Evolutionary conservation across 2,888 invertebrate genomes (phyloP), one percentile per base, ranked within the genome.

Genomic region (Mythimna ferrago): DNA sequence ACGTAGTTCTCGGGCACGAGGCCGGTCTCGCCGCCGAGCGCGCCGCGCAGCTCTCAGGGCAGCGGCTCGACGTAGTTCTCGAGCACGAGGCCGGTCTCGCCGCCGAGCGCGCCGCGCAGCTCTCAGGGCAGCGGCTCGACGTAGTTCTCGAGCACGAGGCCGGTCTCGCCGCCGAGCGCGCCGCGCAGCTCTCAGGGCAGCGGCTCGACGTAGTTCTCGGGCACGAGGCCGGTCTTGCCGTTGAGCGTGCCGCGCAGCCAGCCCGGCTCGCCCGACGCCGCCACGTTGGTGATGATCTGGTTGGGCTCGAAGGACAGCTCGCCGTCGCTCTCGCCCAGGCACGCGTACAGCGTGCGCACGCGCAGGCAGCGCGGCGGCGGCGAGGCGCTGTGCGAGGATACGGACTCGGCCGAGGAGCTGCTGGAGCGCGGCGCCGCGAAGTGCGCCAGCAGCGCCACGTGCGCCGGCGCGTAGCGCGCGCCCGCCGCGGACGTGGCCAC

Each of bases 291-390:
- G 89, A 99, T 99, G 89, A 99, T 99, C 97, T 99, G 99, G 97
- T 99, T 99, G 82, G 99, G 99, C 96, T 99, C 99, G 97, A 99
- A 99, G 44, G 99, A 99, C 86, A 99, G 97, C 97, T 99, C 99
- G 82, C 99, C 98, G 91, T 99, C 99, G 95, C 99, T 99, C 96
- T 99, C 99, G 71, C 99, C 99, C 86, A 99, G 97, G 93, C 99
- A 99, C 67, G 99, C 98, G 96, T 99, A 99, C 85, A 99, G 96
- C 68, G 99, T 99, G 90, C 99, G 97, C 80, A 99, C 99, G 91
- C 98, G 97, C 93, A 92, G 2, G 81, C 89, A 21, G 58, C 79
- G 63, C 64, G 89, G 90, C 57, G 92, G 93, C 62, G 91, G 96
- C 86, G 89, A 97, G 95, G 90, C 97, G 96, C 92, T 89, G 86